phyloP scores from a whole-genome alignment of 2,113 vertebrate species.

The Semnornis frantzii region DNA sequence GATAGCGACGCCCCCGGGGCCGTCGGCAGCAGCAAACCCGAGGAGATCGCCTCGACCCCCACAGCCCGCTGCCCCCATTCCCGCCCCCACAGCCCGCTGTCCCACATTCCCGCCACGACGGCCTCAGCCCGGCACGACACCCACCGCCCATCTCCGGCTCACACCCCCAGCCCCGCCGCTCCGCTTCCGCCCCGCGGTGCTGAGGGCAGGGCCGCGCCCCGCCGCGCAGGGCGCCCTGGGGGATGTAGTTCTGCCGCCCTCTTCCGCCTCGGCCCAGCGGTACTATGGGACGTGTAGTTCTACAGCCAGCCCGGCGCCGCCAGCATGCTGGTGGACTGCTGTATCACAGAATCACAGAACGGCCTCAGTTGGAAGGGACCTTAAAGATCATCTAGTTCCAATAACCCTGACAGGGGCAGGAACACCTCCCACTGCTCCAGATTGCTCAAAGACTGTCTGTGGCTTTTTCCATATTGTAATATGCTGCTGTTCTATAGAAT shows the following conservation, averaged over 20 bases:
- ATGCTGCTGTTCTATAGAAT: no score
- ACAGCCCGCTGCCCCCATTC: no score
- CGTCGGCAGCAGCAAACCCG: not conserved
- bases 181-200: not conserved
- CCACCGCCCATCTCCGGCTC: not conserved
- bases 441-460: no score
- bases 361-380: no score
- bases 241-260: not conserved
- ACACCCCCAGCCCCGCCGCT: not conserved
- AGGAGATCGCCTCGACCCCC: rapidly evolving
- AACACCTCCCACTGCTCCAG: no score
- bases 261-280: rapidly evolving
- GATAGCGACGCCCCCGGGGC: no score
- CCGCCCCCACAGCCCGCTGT: no score
- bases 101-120: not conserved
- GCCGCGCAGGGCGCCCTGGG: not conserved
- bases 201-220: not conserved
- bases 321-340: not conserved
- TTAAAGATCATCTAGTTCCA: no score
- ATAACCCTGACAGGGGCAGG: no score
- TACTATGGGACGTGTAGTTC: not conserved
- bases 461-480: no score
- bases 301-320: not conserved
- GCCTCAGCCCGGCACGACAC: not conserved
- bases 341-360: no score